Conservation (phyloP, 2,113 vertebrate genomes). For the Atrichornis clamosus region DNA sequence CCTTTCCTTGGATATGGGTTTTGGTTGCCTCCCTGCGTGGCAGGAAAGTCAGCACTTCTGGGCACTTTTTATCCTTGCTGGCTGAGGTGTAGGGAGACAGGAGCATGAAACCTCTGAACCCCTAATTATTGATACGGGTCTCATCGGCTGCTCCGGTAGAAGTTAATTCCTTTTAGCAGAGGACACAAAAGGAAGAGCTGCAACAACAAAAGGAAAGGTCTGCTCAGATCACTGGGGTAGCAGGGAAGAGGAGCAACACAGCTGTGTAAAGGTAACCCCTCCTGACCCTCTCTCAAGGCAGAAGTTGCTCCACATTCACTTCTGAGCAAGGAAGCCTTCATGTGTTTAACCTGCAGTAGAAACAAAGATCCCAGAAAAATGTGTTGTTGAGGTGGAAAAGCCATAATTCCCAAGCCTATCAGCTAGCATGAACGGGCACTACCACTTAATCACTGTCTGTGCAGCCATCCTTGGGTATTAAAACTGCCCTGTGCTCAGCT, state of each 20-base stretch:
- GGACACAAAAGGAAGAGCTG: background rate
- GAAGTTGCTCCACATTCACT: background rate
- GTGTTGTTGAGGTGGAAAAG: background rate
- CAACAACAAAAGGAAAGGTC: background rate
- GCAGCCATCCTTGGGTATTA: background rate
- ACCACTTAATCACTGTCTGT: fast-evolving
- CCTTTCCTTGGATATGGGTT: background rate
- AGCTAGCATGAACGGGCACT: background rate
- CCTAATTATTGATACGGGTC: background rate
- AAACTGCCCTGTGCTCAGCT: background rate
- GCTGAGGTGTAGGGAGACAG: background rate
- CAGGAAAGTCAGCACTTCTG: background rate
- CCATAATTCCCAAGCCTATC: fast-evolving
- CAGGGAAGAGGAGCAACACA: background rate
- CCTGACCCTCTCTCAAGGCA: background rate
- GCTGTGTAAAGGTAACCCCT: background rate
- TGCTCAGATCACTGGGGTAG: background rate
- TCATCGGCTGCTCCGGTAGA: background rate
- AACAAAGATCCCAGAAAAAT: background rate
- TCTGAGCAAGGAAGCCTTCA: background rate
- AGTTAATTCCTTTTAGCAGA: background rate
- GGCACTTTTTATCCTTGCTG: background rate
- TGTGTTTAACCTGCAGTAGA: background rate
- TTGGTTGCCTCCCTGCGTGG: background rate
- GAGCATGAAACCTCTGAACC: background rate